phyloP scores from a whole-genome alignment of 2,113 vertebrate genomes.

The Strix uralensis region DNA sequence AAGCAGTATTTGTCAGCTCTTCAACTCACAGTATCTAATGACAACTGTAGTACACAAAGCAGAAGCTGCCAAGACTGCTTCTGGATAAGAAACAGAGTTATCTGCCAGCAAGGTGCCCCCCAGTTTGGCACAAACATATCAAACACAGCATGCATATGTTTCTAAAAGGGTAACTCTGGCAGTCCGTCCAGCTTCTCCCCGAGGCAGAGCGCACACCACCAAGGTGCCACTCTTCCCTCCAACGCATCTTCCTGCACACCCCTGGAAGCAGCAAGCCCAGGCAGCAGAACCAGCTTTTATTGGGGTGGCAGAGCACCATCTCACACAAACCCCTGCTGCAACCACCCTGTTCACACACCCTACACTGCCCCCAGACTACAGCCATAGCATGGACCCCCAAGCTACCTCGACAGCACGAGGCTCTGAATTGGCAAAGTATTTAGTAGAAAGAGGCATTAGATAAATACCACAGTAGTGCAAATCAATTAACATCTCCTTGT shows the following conservation, averaged over 20 bases:
- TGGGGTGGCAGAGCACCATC: neutral
- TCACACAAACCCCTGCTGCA: neutral
- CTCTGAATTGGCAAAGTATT: neutral
- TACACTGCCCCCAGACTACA: neutral
- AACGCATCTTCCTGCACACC: neutral
- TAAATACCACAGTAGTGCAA: neutral
- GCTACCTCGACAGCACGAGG: no score
- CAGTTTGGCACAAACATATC: neutral
- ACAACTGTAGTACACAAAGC: neutral
- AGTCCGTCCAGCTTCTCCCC: neutral
- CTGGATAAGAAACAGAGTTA: neutral
- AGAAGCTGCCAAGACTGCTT: neutral
- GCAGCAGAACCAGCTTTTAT: neutral
- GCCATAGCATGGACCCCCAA: no score
- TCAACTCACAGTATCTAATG: neutral
- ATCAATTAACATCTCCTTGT: neutral
- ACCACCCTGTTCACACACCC: accelerated
- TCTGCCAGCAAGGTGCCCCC: neutral
- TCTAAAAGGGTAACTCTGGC: neutral
- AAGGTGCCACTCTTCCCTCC: neutral
- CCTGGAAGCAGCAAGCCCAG: neutral
- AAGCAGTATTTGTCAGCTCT: neutral
- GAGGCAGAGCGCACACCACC: accelerated
- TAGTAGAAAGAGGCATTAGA: neutral
- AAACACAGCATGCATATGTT: accelerated